Conservation (phyloP, 2,888 invertebrate species). For the Tetheella fluctuosa region DNA sequence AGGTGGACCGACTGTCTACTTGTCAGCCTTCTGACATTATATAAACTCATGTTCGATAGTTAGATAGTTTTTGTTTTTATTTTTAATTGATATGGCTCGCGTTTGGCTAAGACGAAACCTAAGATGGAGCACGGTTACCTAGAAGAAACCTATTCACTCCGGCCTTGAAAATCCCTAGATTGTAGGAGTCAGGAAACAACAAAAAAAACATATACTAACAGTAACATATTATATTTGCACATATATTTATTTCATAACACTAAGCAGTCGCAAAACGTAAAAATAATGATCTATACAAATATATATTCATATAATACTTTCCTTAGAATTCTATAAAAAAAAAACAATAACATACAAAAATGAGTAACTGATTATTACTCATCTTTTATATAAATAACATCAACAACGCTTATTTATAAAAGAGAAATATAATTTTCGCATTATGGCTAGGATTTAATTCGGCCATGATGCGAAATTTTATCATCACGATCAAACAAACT, state of each 20-base stretch:
- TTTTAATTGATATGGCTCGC: too few relatives aligned
- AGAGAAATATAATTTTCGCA: neutral
- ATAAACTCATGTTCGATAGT: too few relatives aligned
- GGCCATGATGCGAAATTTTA: neutral
- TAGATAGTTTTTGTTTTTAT: too few relatives aligned
- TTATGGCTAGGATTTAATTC: neutral
- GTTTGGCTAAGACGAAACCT: too few relatives aligned
- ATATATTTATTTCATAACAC: neutral
- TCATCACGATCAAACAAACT: neutral
- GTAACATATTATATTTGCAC: neutral
- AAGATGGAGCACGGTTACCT: too few relatives aligned
- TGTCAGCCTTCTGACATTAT: too few relatives aligned
- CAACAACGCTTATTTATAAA: neutral
- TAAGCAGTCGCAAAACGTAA: constrained; percentile 8
- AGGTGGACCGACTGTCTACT: too few relatives aligned
- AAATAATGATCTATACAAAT: constrained; percentile 7
- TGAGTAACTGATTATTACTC: neutral
- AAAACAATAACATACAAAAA: neutral
- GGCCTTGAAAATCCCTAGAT: too few relatives aligned
- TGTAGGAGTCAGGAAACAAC: neutral
- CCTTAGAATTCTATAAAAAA: neutral
- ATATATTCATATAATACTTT: neutral
- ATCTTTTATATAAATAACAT: neutral
- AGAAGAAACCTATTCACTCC: too few relatives aligned
- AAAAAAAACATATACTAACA: neutral